Conservation (phyloP, 2,797 vertebrate species). For the Melopsittacus undulatus region DNA sequence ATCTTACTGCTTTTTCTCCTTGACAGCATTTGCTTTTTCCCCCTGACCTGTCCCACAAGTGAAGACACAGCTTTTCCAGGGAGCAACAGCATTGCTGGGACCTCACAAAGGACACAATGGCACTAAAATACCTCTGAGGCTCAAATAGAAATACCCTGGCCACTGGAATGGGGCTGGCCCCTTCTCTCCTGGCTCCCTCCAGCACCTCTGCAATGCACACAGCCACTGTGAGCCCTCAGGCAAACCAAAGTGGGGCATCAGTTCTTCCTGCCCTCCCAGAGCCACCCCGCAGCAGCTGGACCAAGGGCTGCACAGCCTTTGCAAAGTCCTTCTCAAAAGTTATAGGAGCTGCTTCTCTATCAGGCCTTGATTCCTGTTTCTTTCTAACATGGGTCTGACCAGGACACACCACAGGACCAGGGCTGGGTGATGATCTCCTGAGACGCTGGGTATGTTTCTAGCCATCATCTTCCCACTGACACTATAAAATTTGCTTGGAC, state of each 20-base stretch:
- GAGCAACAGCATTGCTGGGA: neutral
- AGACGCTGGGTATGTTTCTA: neutral
- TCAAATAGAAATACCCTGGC: neutral
- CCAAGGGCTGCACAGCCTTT: neutral
- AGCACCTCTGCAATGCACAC: neutral
- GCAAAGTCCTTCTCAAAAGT: neutral
- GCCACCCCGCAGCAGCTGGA: neutral
- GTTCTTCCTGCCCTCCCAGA: neutral
- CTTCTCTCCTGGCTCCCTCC: neutral
- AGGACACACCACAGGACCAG: neutral
- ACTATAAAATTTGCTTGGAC: neutral
- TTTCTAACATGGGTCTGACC: neutral
- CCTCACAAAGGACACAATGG: neutral
- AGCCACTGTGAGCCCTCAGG: neutral
- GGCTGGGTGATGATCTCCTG: neutral
- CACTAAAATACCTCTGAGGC: neutral
- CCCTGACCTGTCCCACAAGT: neutral
- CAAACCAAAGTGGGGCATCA: fast-evolving
- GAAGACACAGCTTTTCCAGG: neutral
- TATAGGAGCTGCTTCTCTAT: neutral
- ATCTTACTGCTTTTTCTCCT: neutral
- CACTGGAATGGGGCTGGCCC: neutral
- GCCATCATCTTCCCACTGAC: neutral
- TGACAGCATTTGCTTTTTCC: neutral
- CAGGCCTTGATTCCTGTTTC: neutral